Evolutionary conservation across 2,888 invertebrate genomes (phyloP).

Genomic region (Chironomus riparius): DNA sequence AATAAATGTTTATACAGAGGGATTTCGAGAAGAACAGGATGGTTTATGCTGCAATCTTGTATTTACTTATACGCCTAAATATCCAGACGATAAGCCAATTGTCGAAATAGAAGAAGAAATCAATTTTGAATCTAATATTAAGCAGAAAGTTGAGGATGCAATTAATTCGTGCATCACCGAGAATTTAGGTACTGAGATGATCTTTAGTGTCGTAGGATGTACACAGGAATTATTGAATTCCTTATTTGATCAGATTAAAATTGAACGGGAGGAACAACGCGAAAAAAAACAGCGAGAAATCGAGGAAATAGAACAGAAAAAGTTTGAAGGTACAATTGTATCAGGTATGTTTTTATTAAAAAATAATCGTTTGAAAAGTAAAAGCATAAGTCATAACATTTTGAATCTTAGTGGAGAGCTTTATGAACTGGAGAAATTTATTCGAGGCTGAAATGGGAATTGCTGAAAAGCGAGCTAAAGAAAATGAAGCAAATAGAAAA

Average conservation of each 20-base stretch:
- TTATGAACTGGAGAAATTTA: conserved; percentile 84
- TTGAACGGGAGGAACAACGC: conserved; percentile 58
- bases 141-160: conserved; percentile 54
- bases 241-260: conserved; percentile 70
- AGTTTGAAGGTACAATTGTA: conserved; percentile 56
- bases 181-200: conserved; percentile 95
- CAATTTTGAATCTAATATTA: conserved; percentile 65
- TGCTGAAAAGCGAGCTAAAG: conserved; percentile 59
- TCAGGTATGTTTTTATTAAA: too few relatives aligned
- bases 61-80: conserved; percentile 76
- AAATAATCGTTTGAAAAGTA: too few relatives aligned
- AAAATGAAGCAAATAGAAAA: conserved; percentile 66
- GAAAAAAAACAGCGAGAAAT: conserved; percentile 59
- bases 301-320: conserved; percentile 82
- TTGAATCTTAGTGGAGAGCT: conserved; percentile 64
- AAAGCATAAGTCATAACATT: too few relatives aligned
- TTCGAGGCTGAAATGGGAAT: conserved; percentile 87
- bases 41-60: conserved; percentile 67
- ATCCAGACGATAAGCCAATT: conserved; percentile 78
- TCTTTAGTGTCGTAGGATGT: conserved; percentile 87
- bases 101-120: conserved; percentile 67
- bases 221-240: conserved; percentile 88
- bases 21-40: conserved; percentile 57
- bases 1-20: conserved; percentile 75
- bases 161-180: conserved; percentile 67